Evolutionary conservation across 2,797 vertebrate genomes (phyloP), one percentile per base, ranked within the genome.

Genomic region (Cygnus olor): DNA sequence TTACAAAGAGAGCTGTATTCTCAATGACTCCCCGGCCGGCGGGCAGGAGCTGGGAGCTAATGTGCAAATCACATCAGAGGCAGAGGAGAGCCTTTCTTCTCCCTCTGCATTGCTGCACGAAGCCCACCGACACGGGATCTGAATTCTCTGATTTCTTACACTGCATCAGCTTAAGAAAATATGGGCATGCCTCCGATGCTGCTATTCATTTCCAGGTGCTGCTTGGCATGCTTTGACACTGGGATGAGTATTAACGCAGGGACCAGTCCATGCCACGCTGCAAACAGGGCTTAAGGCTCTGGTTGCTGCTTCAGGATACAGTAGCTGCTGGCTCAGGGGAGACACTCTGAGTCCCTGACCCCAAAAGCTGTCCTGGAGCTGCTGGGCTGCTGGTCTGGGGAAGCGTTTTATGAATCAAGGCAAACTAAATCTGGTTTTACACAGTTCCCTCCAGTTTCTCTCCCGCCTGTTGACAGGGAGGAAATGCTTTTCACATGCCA

Each of bases 401-500:
- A 83, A 69, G 65, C 0, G 0, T 53, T 94, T 85, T 74, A 45
- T 58, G 66, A 95, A 87, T 58, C 36, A 56, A 80, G 13, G 61
- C 38, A 89, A 85, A 95, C 40, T 38, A 76, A 89, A 95, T 89
- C 69, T 51, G 21, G n/a, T 83, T 94, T 92, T 36, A 47, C 16
- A 22, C 32, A 42, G 66, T 92, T 87, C 36, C 76, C 76, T 93
- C 45, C 78, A 25, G 42, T 68, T 83, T 87, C 65, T 90, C 32
- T 65, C 72, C 69, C 60, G 78, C 80, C 73, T 2, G 0, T 65
- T 78, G 88, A 66, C 3, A 14, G 80, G 89, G 77, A 93, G 81
- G 84, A 96, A 96, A 92, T 93, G 90, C 69, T 94, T 92, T 93
- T 85, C 91, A 78, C 38, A 94, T 90, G 95, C 93, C 96, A 96